Conservation (phyloP, 1,140 invertebrate genomes). For the Lepidurus packardi region DNA sequence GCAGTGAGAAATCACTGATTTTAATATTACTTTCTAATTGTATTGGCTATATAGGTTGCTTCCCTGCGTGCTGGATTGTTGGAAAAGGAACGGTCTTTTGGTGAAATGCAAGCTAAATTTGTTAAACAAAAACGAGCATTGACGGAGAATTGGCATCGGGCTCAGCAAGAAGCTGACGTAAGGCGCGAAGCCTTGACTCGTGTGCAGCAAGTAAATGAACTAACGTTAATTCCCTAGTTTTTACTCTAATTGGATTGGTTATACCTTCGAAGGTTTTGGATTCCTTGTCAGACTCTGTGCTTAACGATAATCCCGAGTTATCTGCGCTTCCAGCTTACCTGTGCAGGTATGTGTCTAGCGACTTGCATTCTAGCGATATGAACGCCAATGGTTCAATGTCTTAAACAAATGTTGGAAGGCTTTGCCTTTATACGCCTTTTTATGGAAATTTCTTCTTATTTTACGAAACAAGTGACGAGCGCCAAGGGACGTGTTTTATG, state of each 20-base stretch:
- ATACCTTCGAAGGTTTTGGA: background rate
- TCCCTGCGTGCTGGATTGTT: background rate
- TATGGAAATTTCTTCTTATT: slow-evolving; percentile 12
- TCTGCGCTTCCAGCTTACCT: slow-evolving; percentile 4
- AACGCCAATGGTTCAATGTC: slow-evolving; percentile 2
- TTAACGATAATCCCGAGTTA: background rate
- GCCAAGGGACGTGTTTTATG: slow-evolving; percentile 6
- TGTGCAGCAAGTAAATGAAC: background rate
- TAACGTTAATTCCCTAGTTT: too few species aligned
- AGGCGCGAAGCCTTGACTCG: background rate
- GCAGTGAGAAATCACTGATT: background rate
- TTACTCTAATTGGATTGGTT: too few species aligned
- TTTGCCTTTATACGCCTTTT: slow-evolving; percentile 14
- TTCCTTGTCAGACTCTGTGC: background rate
- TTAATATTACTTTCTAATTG: background rate
- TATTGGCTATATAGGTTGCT: background rate
- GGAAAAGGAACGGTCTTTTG: background rate
- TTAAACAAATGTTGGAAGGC: background rate
- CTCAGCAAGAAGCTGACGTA: background rate
- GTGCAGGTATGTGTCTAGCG: slow-evolving; percentile 3
- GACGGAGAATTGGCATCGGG: background rate
- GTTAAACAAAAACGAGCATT: background rate
- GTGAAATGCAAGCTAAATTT: background rate
- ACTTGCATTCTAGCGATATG: background rate
- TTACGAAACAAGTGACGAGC: background rate